Base-by-base conservation (phyloP, 2,797 vertebrate genomes). In the Phataginus tetradactyla region DNA sequence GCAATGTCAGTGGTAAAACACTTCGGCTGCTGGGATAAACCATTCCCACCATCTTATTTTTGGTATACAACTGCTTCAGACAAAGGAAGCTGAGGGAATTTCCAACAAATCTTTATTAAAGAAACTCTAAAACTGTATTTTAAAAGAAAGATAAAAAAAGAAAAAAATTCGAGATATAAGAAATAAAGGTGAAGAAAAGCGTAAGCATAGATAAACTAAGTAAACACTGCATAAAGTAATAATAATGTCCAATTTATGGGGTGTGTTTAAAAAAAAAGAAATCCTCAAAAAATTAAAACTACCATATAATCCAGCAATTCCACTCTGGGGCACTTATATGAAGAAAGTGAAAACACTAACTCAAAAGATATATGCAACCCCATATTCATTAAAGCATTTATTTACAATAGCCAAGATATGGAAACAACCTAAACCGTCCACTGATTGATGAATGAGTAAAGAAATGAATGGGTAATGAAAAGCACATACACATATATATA, bases 161-260 rank as follows among this genome's bases (percentile, higher is more conserved):
- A 57, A 77, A 57, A 69, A 79, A 51, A 23, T 61, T 59, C 55
- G 42, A 79, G 20, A 63, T n/a, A 59, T 42, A 92, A 92, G 57
- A 69, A 66, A 42, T 90, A 96, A 86, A 91, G 7, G 9, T 90
- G n/a, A 79, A 96, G 51, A 91, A 81, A 75, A 39, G 23, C 21
- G 17, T 55, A 75, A 4, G 25, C 45, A 64, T 23, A 84, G 25
- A 77, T 32, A 66, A 71, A 68, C 8, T 42, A 57, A 74, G 39
- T 37, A 88, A 87, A 72, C 34, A 68, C 3, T 74, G 13, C 8
- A 25, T 64, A 68, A 51, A 71, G 79, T 1, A 74, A 51, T 55
- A 75, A 86, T 11, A 86, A 83, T 12, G 45, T 25, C 63, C 39
- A 83, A 72, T 2, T 74, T 57, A 93, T 66, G 57, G 13, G 17